phyloP scores from a whole-genome alignment of 2,888 invertebrate species.

The Agonopterix alstromeriana region DNA sequence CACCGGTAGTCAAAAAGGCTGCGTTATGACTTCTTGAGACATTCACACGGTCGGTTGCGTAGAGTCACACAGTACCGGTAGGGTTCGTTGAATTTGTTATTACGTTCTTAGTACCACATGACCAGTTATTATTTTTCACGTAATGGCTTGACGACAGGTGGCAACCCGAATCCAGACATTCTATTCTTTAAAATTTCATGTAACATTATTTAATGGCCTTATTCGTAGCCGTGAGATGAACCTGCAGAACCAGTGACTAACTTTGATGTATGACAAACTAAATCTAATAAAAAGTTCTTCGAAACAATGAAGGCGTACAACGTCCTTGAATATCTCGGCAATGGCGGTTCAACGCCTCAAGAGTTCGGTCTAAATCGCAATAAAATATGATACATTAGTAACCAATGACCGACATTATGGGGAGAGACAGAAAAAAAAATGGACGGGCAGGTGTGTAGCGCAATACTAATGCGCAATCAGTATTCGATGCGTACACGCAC shows the following conservation, averaged over 20 bases:
- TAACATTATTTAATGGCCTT: constrained; percentile 26
- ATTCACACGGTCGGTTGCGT: constrained; percentile 70
- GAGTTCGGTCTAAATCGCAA: constrained; percentile 58
- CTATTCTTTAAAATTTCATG: constrained; percentile 26
- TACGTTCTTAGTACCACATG: constrained; percentile 62
- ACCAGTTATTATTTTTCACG: constrained; percentile 64
- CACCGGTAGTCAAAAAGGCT: constrained; percentile 57
- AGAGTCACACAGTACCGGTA: constrained; percentile 71
- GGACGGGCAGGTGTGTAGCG: constrained; percentile 69
- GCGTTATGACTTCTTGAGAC: constrained; percentile 52
- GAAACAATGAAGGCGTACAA: constrained; percentile 33
- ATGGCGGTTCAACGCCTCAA: constrained; percentile 49
- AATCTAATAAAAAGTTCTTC: constrained; percentile 5
- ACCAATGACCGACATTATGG: constrained; percentile 74
- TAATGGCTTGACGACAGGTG: constrained; percentile 57
- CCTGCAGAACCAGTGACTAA: constrained; percentile 27
- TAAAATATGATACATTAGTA: constrained; percentile 69
- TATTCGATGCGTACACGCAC: constrained; percentile 66
- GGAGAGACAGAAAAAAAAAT: constrained; percentile 68
- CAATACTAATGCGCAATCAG: constrained; percentile 75
- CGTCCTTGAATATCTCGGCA: constrained; percentile 54
- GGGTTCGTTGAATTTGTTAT: constrained; percentile 77
- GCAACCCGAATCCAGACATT: constrained; percentile 53
- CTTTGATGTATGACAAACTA: constrained; percentile 4
- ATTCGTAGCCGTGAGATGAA: constrained; percentile 17